A percentile compares a stretch with the other conserved stretches of the same genome.
Evolutionary conservation across 2,888 invertebrate species (phyloP).

Genomic region (Idaea dimidiata): DNA sequence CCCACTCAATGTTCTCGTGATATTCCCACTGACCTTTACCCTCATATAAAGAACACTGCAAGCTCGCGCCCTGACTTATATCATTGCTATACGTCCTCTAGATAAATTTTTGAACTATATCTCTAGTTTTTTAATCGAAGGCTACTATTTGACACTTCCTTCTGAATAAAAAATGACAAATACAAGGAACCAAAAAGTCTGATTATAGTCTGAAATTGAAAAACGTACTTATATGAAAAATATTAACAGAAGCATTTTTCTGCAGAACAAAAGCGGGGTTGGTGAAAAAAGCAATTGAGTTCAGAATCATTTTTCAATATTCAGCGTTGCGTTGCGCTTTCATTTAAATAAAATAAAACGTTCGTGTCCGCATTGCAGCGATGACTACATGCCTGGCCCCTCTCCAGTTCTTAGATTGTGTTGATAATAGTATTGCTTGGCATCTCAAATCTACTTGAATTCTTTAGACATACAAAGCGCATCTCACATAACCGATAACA

Average conservation of each 20-base stretch:
- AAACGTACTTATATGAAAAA: slow-evolving; percentile 22
- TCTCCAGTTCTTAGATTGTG: slow-evolving; percentile 70
- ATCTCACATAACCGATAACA: too few species aligned
- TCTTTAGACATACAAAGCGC: slow-evolving; percentile 31
- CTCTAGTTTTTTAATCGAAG: too few species aligned
- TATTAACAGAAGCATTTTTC: slow-evolving; percentile 10
- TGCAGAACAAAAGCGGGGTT: background rate
- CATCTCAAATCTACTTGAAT: background rate
- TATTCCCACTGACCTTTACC: slow-evolving; percentile 70
- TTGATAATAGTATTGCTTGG: slow-evolving; percentile 43
- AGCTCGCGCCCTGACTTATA: slow-evolving; percentile 38
- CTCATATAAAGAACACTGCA: slow-evolving; percentile 53
- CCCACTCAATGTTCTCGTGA: slow-evolving; percentile 71
- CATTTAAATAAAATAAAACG: background rate
- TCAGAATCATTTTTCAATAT: background rate
- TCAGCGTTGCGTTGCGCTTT: background rate
- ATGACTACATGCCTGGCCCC: slow-evolving; percentile 54
- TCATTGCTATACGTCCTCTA: slow-evolving; percentile 36
- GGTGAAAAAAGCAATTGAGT: slow-evolving; percentile 3
- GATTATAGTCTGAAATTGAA: too few species aligned
- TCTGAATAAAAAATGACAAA: too few species aligned
- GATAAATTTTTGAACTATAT: slow-evolving; percentile 41
- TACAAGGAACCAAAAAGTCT: too few species aligned
- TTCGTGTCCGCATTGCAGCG: slow-evolving; percentile 57
- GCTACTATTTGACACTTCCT: too few species aligned